A percentile compares a stretch with the other conserved stretches of the same genome.
Conservation (phyloP, 2,113 vertebrate species). For the Engystomops pustulosus region DNA sequence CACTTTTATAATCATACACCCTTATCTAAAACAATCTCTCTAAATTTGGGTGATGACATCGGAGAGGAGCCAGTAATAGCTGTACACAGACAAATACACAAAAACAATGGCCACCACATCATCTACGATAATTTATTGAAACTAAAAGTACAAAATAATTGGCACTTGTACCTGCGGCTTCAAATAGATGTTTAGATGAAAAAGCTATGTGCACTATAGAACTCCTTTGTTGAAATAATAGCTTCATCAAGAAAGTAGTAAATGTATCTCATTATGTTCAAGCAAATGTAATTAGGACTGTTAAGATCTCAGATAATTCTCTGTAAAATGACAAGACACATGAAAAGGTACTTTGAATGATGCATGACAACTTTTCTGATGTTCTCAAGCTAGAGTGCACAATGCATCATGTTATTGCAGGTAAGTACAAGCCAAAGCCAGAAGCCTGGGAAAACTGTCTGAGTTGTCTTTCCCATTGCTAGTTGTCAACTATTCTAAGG, state of each 20-base stretch:
- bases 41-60: background rate
- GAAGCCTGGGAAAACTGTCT: background rate
- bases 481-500: no score
- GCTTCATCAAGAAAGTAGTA: conserved; percentile 5
- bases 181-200: background rate
- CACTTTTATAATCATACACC: background rate
- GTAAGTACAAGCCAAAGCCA: background rate
- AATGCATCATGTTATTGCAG: background rate
- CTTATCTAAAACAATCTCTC: background rate
- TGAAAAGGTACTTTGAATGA: conserved; percentile 1
- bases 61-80: background rate
- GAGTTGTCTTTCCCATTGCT: background rate
- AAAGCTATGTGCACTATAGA: background rate
- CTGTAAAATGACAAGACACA: conserved; percentile 29
- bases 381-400: background rate
- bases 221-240: background rate
- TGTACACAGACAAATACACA: background rate
- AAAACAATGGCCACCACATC: background rate
- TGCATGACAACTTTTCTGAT: background rate
- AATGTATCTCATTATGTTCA: conserved; percentile 19
- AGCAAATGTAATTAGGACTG: conserved; percentile 15
- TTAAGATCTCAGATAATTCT: conserved; percentile 4
- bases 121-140: background rate
- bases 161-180: background rate
- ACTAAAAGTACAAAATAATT: background rate